Evolutionary conservation across 2,113 vertebrate genomes (phyloP).

Genomic region (Elephas maximus): DNA sequence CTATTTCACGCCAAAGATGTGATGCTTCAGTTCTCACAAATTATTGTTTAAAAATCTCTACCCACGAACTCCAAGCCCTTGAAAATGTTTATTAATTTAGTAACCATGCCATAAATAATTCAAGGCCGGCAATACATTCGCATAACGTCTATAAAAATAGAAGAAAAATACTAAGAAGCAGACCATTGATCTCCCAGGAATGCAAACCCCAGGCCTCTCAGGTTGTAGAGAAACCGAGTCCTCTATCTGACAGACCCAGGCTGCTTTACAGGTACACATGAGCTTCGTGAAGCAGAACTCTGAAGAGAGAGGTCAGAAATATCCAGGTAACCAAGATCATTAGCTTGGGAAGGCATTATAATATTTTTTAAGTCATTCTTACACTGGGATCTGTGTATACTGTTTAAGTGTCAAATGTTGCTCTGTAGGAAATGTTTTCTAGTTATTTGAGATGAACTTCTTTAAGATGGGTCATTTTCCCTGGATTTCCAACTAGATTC

Average conservation of each 20-base stretch:
- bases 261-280: neutral
- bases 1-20: neutral
- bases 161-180: neutral
- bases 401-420: neutral
- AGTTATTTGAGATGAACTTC: neutral
- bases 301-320: slow-evolving; percentile 12
- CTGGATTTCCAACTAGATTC: neutral
- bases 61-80: slow-evolving; percentile 1
- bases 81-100: slow-evolving; percentile 51
- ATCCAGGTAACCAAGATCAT: slow-evolving; percentile 35
- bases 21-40: neutral
- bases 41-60: slow-evolving; percentile 27
- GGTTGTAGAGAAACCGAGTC: neutral
- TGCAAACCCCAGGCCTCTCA: neutral
- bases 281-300: neutral
- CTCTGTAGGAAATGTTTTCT: neutral
- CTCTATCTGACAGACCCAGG: neutral
- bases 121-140: neutral
- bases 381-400: neutral
- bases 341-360: neutral
- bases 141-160: neutral
- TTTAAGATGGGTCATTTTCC: neutral
- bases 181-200: neutral
- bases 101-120: neutral
- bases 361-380: neutral